Conservation (phyloP, 2,797 vertebrate genomes). For the Bradypus variegatus region DNA sequence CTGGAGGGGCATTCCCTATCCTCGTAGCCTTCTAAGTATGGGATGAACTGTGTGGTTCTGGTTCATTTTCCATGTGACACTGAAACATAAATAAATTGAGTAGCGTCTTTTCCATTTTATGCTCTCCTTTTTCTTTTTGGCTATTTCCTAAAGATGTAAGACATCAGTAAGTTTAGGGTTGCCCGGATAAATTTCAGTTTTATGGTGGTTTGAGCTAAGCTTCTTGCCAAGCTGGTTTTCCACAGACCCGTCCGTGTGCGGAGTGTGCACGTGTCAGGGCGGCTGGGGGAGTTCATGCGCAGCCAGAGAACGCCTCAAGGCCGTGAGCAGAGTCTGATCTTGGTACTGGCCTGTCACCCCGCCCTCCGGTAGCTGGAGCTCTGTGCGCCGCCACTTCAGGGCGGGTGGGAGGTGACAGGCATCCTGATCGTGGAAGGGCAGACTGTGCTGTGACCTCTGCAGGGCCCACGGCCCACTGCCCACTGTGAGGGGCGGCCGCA, state of each 20-base stretch:
- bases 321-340: too few species aligned
- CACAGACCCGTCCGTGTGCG: too few species aligned
- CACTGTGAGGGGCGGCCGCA: too few species aligned
- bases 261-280: too few species aligned
- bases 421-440: background rate
- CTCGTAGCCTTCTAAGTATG: background rate
- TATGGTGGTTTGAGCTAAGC: background rate
- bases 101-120: background rate
- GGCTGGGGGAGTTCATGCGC: too few species aligned
- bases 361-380: background rate
- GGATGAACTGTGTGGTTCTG: background rate
- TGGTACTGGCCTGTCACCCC: too few species aligned
- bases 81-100: background rate
- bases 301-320: too few species aligned
- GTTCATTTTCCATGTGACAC: background rate
- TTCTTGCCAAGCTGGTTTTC: background rate
- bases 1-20: background rate
- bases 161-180: background rate
- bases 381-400: fast-evolving
- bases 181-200: background rate
- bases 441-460: background rate
- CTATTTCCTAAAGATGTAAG: background rate
- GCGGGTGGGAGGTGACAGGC: fast-evolving
- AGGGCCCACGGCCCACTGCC: too few species aligned
- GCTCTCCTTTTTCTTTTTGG: background rate